Conservation (phyloP, 1,140 invertebrate species). For the Leptonema lineaticorne region DNA sequence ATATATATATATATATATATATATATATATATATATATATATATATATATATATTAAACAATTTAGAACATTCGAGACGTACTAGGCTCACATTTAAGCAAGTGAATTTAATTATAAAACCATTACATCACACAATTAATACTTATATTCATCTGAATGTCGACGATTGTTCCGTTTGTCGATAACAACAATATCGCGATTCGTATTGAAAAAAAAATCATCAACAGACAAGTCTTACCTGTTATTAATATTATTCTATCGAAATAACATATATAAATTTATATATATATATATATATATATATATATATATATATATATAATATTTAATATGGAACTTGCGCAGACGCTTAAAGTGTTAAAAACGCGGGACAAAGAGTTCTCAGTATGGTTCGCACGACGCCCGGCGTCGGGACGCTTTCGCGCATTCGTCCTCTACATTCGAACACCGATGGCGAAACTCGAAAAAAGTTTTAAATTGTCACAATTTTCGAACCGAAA, state of each 20-base stretch:
- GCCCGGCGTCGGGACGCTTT: background rate
- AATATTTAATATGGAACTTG: constrained; percentile 1
- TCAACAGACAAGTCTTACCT: too few relatives aligned
- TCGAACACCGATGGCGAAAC: background rate
- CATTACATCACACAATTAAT: too few relatives aligned
- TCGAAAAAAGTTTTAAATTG: background rate
- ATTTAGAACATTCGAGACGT: too few relatives aligned
- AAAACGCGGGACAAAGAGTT: background rate
- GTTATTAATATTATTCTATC: too few relatives aligned
- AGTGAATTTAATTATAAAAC: too few relatives aligned
- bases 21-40: background rate
- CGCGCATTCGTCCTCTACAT: background rate
- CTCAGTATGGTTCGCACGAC: background rate
- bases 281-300: background rate
- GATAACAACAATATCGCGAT: too few relatives aligned
- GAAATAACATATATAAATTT: background rate
- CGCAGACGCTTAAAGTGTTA: background rate
- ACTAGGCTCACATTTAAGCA: too few relatives aligned
- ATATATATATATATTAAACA: background rate
- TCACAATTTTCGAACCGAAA: too few relatives aligned
- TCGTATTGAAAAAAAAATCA: too few relatives aligned
- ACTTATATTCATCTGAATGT: too few relatives aligned
- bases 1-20: background rate
- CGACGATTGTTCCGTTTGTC: too few relatives aligned
- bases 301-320: background rate